Percentiles rank a stretch among this genome's conserved stretches.
These are phyloP conservation scores for Megamerina dolium DNA, from an alignment of 2,888 invertebrate species.

Conservation along the genomic window DNA sequence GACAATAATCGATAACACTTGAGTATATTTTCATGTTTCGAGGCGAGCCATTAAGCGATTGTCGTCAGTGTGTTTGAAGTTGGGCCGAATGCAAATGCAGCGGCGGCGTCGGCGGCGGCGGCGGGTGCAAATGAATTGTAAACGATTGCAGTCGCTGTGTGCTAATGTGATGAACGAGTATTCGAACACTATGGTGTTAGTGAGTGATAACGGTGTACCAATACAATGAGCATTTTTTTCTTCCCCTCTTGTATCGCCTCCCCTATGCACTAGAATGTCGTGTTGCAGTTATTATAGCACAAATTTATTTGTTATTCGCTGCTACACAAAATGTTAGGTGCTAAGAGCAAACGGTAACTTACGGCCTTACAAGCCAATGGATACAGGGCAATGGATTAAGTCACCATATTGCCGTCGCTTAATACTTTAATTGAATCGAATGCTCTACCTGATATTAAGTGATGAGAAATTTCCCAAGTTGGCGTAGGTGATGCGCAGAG, in stretches of 20 bases:
- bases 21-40: constrained; percentile 51
- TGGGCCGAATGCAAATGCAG: neutral
- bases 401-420: neutral
- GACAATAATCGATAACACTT: constrained; percentile 52
- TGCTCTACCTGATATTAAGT: constrained; percentile 36
- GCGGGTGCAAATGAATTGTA: neutral
- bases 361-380: constrained; percentile 14
- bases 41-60: constrained; percentile 52
- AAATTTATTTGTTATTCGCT: constrained; percentile 46
- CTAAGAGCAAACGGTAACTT: constrained; percentile 25
- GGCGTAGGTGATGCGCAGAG: neutral
- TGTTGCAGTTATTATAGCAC: constrained; percentile 44
- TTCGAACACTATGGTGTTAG: constrained; percentile 29
- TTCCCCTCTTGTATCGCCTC: neutral
- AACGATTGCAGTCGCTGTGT: neutral
- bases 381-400: neutral
- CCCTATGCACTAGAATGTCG: constrained; percentile 16
- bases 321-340: constrained; percentile 15
- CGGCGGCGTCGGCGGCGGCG: neutral
- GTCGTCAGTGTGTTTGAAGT: constrained; percentile 29
- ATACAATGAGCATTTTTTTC: neutral
- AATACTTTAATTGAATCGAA: constrained; percentile 23
- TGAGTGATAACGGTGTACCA: constrained; percentile 15
- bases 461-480: constrained; percentile 14
- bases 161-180: no score